Evolutionary conservation across 2,113 vertebrate genomes (phyloP).

Genomic region (Scopus umbretta): DNA sequence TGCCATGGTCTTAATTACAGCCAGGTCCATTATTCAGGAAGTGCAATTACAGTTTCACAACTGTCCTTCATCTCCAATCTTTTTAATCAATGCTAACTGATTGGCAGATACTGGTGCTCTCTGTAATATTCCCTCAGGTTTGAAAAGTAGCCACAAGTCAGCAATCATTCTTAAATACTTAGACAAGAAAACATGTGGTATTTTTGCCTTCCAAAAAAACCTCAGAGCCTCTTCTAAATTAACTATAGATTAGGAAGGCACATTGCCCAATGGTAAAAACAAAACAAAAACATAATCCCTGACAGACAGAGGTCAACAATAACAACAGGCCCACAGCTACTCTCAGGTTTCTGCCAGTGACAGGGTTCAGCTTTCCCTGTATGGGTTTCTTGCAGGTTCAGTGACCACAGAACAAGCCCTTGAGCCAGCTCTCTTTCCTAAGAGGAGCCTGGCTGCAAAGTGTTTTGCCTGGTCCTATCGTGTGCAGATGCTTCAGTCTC

Average conservation of each 20-base stretch:
- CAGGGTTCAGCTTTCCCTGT: not conserved
- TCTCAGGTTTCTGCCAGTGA: not conserved
- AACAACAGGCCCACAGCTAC: not conserved
- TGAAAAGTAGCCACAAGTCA: not conserved
- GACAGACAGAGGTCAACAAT: constrained; percentile 1
- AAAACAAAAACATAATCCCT: not conserved
- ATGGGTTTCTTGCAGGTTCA: not conserved
- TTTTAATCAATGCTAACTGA: not conserved
- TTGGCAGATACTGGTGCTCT: not conserved
- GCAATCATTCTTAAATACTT: not conserved
- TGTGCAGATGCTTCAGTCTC: not conserved
- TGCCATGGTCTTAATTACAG: not conserved
- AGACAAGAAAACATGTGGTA: not conserved
- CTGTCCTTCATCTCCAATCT: not conserved
- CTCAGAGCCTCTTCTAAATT: not conserved
- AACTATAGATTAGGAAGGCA: not conserved
- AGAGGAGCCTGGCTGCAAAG: not conserved
- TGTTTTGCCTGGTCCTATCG: not conserved
- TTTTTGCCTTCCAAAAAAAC: not conserved
- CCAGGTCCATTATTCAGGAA: not conserved
- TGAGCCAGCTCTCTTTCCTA: not conserved
- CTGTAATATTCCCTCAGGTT: not conserved
- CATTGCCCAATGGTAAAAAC: not conserved
- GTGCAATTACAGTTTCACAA: not conserved
- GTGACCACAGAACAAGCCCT: not conserved